phyloP scores from a whole-genome alignment of 30 jellyfish, hydroid and myxozoan genomes.

The Clytia hemisphaerica region DNA sequence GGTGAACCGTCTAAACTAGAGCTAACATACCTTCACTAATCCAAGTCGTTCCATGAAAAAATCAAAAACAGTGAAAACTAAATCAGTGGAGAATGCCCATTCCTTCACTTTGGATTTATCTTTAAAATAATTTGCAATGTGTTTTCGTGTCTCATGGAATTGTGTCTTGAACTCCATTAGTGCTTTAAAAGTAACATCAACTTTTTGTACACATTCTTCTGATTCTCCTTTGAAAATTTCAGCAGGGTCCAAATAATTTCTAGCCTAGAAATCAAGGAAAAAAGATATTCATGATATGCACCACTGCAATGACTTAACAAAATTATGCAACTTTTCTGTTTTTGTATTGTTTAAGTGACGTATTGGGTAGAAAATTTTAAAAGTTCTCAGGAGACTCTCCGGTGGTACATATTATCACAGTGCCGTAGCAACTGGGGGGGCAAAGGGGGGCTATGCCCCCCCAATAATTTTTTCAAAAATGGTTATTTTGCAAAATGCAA shows the following conservation, averaged over 20 bases:
- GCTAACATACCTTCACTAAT: slow-evolving; percentile 77
- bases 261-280: slow-evolving; percentile 45
- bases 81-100: slow-evolving; percentile 85
- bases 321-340: not conserved
- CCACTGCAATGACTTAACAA: not conserved
- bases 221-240: slow-evolving; percentile 80
- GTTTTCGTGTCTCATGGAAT: slow-evolving; percentile 67
- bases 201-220: slow-evolving; percentile 75
- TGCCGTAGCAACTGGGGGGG: too few relatives aligned
- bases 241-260: slow-evolving; percentile 73
- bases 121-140: slow-evolving; percentile 49
- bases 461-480: too few relatives aligned
- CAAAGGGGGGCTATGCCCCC: too few relatives aligned
- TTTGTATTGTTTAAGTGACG: too few relatives aligned
- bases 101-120: slow-evolving; percentile 45
- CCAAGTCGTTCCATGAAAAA: slow-evolving; percentile 56
- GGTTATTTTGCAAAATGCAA: too few relatives aligned
- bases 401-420: too few relatives aligned
- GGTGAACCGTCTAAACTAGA: too few relatives aligned
- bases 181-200: slow-evolving; percentile 32
- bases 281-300: not conserved
- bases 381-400: too few relatives aligned
- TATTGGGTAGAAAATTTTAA: too few relatives aligned
- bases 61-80: slow-evolving; percentile 82
- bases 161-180: slow-evolving; percentile 60